These are phyloP conservation scores for Heteronetta atricapilla DNA, from an alignment of 2,113 vertebrate species.

Conservation along the genomic window DNA sequence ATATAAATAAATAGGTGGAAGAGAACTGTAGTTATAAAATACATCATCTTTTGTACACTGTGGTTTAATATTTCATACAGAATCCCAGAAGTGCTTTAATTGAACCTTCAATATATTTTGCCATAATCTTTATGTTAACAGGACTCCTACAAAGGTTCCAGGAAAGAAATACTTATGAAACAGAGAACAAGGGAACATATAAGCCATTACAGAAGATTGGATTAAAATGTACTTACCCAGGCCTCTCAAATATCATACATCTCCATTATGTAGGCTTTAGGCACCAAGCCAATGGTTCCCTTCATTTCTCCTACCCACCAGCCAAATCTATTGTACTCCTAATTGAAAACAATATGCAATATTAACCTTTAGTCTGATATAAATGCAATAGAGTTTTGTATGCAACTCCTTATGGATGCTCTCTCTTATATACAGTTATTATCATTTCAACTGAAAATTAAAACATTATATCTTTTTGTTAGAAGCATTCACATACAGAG, in stretches of 20 bases:
- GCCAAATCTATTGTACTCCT: conserved; percentile 95
- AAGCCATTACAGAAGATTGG: conserved; percentile 85
- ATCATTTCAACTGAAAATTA: conserved; percentile 72
- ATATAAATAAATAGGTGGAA: background rate
- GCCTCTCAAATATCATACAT: conserved; percentile 89
- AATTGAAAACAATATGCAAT: conserved; percentile 84
- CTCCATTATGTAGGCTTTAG: conserved; percentile 94
- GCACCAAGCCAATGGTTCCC: conserved; percentile 93
- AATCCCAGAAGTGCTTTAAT: conserved; percentile 62
- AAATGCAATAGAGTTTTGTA: conserved; percentile 76
- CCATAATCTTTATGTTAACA: conserved; percentile 75
- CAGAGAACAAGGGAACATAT: conserved; percentile 81
- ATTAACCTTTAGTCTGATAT: conserved; percentile 84
- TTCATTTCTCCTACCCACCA: conserved; percentile 99
- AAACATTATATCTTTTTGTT: conserved; percentile 71
- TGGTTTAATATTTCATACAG: conserved; percentile 62
- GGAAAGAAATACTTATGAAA: conserved; percentile 79
- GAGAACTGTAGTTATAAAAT: conserved; percentile 33
- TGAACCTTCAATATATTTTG: conserved; percentile 66
- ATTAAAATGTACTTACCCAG: conserved; percentile 89
- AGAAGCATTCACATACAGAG: conserved; percentile 51
- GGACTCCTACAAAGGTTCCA: conserved; percentile 76
- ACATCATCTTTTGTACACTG: background rate
- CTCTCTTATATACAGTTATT: conserved; percentile 75
- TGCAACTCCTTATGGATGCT: conserved; percentile 75